Base-by-base conservation (phyloP, 92 coral and sea anemone species). In the Umimayanthus kanabou region DNA sequence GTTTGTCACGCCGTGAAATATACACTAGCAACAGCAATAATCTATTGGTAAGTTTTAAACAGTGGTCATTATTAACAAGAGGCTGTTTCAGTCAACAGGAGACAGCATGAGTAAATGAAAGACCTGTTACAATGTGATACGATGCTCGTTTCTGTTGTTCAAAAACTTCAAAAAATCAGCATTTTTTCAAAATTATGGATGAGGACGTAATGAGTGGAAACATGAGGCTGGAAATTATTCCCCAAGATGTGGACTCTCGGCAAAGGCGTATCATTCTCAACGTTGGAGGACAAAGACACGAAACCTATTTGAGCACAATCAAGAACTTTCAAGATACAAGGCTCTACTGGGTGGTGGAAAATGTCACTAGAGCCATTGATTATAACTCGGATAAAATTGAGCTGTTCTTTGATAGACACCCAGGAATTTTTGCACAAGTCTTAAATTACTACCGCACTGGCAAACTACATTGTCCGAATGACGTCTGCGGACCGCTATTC, bases 381-480 rank as follows among this genome's bases (percentile, higher is more conserved):
- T 93, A 96, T 67, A 95, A 94, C 77, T 95, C 96, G 79, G 98
- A 96, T 66, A 96, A 88, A 80, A 93, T 95, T 80, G 98, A 96
- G 94, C 81, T 96, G 47, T 96, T 96, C 76, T 96, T 96, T 74
- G 98, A 96, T 81, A 92, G 98, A 8, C 98, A 96, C 80, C 98
- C 98, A 55, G 93, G 89, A 15, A 95, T 96, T 77, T 96, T 96
- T 74, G 96, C 93, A 43, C 96, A 94, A 72, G 92, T 96, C 76
- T 89, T 96, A 84, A 96, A 96, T 81, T 96, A 96, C 90, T 96
- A 96, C 66, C 92, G 98, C 45, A 96, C 98, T 4, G 98, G 98
- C 1, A 96, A 95, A 72, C 89, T 96, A 76, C 98, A 96, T 53
- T 96, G 98, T 57, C 98, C 98, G 1, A 96, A 93, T 57, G 98